These are phyloP conservation scores for Gadus macrocephalus DNA, from an alignment of 2,113 vertebrate genomes.

Conservation along the genomic window DNA sequence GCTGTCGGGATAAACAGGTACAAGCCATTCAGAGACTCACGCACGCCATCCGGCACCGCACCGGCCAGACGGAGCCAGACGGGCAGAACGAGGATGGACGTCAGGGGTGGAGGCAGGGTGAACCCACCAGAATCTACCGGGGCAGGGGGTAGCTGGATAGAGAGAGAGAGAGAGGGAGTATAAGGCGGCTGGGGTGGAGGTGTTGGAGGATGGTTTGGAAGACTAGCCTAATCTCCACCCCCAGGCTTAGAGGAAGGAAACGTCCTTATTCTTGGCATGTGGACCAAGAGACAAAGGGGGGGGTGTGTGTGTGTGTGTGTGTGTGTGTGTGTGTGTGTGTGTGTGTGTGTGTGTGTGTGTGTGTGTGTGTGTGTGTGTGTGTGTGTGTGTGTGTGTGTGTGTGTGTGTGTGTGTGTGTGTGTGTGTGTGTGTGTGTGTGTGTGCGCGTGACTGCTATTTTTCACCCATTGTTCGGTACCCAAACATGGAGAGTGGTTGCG, in stretches of 20 bases:
- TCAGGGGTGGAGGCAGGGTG: too few species aligned
- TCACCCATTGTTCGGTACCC: conserved; percentile 35
- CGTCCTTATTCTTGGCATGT: conserved; percentile 51
- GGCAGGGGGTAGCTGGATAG: neutral
- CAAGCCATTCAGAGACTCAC: conserved; percentile 66
- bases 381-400: neutral
- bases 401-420: neutral
- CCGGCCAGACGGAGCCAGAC: conserved; percentile 33
- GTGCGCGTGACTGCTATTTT: conserved; percentile 32
- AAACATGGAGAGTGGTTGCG: neutral
- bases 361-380: neutral
- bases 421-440: neutral
- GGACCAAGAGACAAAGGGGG: conserved; percentile 13
- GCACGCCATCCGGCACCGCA: conserved; percentile 54
- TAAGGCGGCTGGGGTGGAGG: conserved; percentile 27
- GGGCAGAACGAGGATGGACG: conserved; percentile 41
- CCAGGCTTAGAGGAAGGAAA: conserved; percentile 38
- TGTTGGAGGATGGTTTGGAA: conserved; percentile 67
- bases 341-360: neutral
- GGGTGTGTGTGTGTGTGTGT: too few species aligned
- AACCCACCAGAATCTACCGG: too few species aligned
- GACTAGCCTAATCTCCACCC: conserved; percentile 68
- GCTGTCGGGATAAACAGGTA: conserved; percentile 73
- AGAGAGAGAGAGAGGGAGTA: conserved; percentile 14
- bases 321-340: conserved; percentile 10